phyloP scores from a whole-genome alignment of 2,888 invertebrate genomes.

The Desoria tigrina region DNA sequence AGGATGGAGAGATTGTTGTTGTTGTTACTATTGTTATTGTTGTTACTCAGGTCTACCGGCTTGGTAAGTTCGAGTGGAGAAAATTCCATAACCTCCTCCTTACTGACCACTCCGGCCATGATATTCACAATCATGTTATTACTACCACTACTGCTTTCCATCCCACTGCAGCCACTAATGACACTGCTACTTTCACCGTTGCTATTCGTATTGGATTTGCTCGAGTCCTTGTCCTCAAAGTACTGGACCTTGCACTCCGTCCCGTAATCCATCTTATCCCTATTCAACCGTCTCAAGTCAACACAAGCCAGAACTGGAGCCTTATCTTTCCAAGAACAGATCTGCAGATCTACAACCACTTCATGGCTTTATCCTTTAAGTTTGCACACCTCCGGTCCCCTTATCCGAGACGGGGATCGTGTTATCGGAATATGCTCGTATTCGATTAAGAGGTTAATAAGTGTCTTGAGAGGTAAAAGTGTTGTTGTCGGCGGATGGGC shows the following conservation, averaged over 20 bases:
- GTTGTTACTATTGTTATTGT: conserved; percentile 47
- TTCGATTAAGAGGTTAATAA: too few relatives aligned
- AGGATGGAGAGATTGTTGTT: conserved; percentile 29
- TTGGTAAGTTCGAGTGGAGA: conserved; percentile 46
- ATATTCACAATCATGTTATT: not conserved
- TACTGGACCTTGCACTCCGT: not conserved
- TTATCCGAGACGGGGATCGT: too few relatives aligned
- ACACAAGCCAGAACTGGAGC: too few relatives aligned
- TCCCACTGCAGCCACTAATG: not conserved
- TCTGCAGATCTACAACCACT: too few relatives aligned
- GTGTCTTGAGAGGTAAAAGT: too few relatives aligned
- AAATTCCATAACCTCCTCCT: conserved; percentile 49
- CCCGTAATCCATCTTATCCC: too few relatives aligned
- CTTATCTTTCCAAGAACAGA: too few relatives aligned
- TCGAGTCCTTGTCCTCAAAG: conserved; percentile 4
- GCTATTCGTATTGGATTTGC: not conserved
- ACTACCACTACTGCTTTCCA: not conserved
- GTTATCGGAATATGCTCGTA: too few relatives aligned
- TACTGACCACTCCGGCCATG: conserved; percentile 21
- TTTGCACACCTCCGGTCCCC: too few relatives aligned
- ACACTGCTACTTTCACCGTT: not conserved
- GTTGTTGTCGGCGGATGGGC: conserved; percentile 1
- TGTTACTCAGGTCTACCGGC: conserved; percentile 53
- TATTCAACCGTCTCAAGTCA: too few relatives aligned
- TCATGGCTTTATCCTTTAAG: too few relatives aligned